These are phyloP conservation scores for Drosophila testacea DNA, from an alignment of 2,888 invertebrate species.

Conservation along the genomic window DNA sequence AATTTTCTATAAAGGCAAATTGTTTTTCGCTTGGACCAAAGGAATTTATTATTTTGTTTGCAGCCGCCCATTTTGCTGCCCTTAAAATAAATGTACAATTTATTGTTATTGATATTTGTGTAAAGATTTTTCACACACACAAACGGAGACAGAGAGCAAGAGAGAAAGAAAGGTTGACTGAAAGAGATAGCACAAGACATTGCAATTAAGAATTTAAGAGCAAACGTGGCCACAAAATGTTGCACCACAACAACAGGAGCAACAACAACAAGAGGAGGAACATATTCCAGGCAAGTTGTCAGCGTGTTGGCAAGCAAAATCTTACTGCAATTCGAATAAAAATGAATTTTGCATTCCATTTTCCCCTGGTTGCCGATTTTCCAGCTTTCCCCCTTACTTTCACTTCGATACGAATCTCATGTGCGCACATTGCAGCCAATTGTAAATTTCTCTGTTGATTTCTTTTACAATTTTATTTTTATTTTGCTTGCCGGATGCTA, in stretches of 20 bases:
- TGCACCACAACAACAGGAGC: conserved; percentile 13
- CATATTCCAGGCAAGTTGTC: conserved; percentile 55
- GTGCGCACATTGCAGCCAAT: conserved; percentile 64
- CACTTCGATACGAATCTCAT: conserved; percentile 47
- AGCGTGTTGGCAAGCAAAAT: conserved; percentile 41
- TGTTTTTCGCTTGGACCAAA: conserved; percentile 59
- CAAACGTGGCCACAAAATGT: conserved; percentile 52
- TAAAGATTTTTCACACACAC: conserved; percentile 36
- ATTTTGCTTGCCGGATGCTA: conserved; percentile 16
- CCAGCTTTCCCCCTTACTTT: conserved; percentile 43
- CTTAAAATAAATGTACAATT: conserved; percentile 72
- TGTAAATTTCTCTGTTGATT: conserved; percentile 49
- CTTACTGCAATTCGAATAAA: conserved; percentile 42
- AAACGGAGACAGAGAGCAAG: background rate
- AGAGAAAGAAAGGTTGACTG: background rate
- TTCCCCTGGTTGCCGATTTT: conserved; percentile 16
- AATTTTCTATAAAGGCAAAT: conserved; percentile 65
- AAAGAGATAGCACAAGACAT: conserved; percentile 1
- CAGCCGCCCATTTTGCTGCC: conserved; percentile 25
- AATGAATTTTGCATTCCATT: conserved; percentile 57
- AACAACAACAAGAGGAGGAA: conserved; percentile 2
- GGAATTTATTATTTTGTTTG: conserved; percentile 64
- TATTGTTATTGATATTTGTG: conserved; percentile 79
- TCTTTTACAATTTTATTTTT: conserved; percentile 15
- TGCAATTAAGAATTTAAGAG: conserved; percentile 74